These are phyloP conservation scores for Tribolium madens DNA, from an alignment of 1,140 invertebrate species.

Conservation along the genomic window DNA sequence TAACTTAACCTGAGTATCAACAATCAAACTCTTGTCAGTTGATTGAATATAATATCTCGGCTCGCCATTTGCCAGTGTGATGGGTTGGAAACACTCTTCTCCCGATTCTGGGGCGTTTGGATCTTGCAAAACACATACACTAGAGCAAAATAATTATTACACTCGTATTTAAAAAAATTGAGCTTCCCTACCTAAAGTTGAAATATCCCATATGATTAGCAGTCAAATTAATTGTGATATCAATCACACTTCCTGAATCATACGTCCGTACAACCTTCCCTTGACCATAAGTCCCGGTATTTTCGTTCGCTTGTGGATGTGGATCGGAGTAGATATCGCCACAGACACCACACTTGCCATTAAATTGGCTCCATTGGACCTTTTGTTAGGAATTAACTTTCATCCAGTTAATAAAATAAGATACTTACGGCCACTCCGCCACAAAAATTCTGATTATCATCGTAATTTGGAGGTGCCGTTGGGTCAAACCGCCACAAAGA, in stretches of 20 bases:
- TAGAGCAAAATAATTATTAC: slow-evolving; percentile 54
- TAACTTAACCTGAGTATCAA: slow-evolving; percentile 65
- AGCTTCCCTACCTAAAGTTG: slow-evolving; percentile 65
- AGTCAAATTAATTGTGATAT: slow-evolving; percentile 66
- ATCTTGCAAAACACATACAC: slow-evolving; percentile 69
- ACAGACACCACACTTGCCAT: slow-evolving; percentile 71
- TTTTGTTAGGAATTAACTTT: background rate
- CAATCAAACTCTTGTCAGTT: slow-evolving; percentile 55
- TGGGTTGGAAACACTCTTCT: slow-evolving; percentile 72
- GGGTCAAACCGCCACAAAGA: slow-evolving; percentile 74
- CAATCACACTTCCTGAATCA: slow-evolving; percentile 61
- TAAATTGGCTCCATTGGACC: slow-evolving; percentile 47
- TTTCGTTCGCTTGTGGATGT: slow-evolving; percentile 72
- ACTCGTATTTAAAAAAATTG: background rate
- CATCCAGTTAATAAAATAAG: background rate
- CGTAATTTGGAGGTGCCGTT: slow-evolving; percentile 70
- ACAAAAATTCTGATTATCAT: slow-evolving; percentile 77
- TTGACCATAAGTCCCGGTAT: slow-evolving; percentile 71
- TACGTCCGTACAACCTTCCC: slow-evolving; percentile 69
- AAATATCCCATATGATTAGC: slow-evolving; percentile 71
- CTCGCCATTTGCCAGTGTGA: slow-evolving; percentile 68
- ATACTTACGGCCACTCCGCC: slow-evolving; percentile 71
- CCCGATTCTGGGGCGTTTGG: slow-evolving; percentile 66
- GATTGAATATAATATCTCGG: slow-evolving; percentile 57
- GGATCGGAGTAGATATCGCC: slow-evolving; percentile 69